Conservation (phyloP, 2,113 vertebrate genomes). For the Enhydra lutris region DNA sequence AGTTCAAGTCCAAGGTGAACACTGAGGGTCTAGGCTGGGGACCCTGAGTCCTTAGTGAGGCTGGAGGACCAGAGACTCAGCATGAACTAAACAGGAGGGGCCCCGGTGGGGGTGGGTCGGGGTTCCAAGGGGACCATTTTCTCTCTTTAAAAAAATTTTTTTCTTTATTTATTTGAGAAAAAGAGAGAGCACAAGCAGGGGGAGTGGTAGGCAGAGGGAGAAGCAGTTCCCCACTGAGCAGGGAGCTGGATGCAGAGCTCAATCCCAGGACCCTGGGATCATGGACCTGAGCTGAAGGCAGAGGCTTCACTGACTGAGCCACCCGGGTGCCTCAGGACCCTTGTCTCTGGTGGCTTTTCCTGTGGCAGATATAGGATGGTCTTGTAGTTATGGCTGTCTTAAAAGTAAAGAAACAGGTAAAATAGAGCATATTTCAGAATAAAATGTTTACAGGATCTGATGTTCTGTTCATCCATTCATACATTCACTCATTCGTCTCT, state of each 20-base stretch:
- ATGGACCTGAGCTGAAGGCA: neutral
- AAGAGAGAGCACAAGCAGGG: neutral
- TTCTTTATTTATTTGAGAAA: neutral
- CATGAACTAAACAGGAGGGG: fast-evolving
- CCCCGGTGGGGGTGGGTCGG: no score
- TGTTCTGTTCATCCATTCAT: neutral
- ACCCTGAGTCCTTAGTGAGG: neutral
- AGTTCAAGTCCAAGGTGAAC: neutral
- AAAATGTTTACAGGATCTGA: neutral
- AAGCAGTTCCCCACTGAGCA: neutral
- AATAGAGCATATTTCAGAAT: neutral
- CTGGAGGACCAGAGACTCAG: neutral
- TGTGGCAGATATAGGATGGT: neutral
- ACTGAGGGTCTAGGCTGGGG: no score
- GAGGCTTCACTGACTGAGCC: neutral
- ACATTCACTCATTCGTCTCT: neutral
- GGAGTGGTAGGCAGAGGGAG: neutral
- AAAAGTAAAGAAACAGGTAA: neutral
- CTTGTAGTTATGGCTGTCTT: neutral
- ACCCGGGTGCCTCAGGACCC: neutral
- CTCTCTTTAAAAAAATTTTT: neutral
- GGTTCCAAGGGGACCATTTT: neutral
- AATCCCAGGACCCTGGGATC: neutral
- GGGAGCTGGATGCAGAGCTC: neutral
- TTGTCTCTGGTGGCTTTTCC: neutral